phyloP scores from a whole-genome alignment of 2,797 vertebrate genomes.

The Phrynocephalus vlangalii region DNA sequence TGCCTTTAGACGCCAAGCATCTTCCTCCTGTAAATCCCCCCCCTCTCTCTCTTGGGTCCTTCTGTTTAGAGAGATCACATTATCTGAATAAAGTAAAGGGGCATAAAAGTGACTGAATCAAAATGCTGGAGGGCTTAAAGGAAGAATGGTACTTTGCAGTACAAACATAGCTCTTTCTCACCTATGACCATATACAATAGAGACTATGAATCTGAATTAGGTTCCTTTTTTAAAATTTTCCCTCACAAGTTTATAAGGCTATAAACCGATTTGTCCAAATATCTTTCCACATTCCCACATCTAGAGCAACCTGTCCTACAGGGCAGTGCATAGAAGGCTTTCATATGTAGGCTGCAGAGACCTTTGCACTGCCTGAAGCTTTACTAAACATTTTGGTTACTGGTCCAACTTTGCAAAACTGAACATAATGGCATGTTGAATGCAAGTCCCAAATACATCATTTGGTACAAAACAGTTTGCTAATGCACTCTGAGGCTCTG shows the following conservation, averaged over 20 bases:
- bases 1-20: neutral
- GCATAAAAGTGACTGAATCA: neutral
- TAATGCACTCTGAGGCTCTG: neutral
- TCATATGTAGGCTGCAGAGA: too few species aligned
- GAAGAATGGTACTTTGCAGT: neutral
- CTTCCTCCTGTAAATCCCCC: too few species aligned
- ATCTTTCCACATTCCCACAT: neutral
- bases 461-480: neutral
- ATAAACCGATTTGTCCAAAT: neutral
- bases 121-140: neutral
- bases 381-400: neutral
- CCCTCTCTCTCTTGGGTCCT: neutral
- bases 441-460: neutral
- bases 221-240: neutral
- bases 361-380: neutral
- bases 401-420: neutral
- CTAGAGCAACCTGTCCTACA: neutral
- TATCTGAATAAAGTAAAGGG: neutral
- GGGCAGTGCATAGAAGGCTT: neutral
- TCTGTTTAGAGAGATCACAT: neutral
- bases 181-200: neutral
- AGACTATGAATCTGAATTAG: neutral
- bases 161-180: too few species aligned
- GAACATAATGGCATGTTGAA: neutral
- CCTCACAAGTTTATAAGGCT: neutral